phyloP scores from a whole-genome alignment of 64 coral and sea anemone genomes.

The Actinia tenebrosa region DNA sequence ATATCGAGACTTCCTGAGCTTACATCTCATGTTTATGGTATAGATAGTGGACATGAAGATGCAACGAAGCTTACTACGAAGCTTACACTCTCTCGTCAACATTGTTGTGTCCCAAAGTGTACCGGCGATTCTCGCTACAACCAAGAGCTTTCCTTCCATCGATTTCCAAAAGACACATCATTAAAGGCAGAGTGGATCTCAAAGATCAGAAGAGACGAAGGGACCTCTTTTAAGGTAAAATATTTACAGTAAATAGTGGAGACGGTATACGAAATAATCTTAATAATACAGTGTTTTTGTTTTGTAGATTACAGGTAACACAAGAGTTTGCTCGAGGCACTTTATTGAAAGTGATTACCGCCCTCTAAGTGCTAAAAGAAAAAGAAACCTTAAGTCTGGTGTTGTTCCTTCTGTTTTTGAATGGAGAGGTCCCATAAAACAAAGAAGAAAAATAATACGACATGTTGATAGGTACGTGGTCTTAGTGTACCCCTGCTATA shows the following conservation, averaged over 20 bases:
- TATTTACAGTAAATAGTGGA: neutral
- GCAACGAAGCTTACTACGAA: neutral
- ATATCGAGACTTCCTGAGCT: no score
- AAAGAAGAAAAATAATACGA: constrained; percentile 53
- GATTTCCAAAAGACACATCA: constrained; percentile 2
- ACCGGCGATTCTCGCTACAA: constrained; percentile 19
- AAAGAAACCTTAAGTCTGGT: constrained; percentile 21
- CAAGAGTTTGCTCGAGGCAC: constrained; percentile 50
- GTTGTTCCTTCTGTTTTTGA: constrained; percentile 38
- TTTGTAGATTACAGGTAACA: constrained; percentile 43
- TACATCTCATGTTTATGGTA: no score
- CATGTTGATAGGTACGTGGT: constrained; percentile 20
- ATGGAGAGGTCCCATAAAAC: constrained; percentile 36
- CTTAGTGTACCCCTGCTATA: neutral
- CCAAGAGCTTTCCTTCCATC: constrained; percentile 19
- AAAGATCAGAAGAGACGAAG: constrained; percentile 23
- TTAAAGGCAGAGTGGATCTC: no score
- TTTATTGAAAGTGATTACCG: constrained; percentile 35
- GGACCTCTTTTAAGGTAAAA: constrained; percentile 21
- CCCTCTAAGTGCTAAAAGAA: neutral
- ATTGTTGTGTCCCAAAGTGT: constrained; percentile 24
- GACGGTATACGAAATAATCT: neutral
- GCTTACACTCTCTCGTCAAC: neutral
- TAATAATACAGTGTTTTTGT: neutral
- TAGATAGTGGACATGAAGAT: no score